Conservation (phyloP, 2,797 vertebrate species). For the Pangasius macronema region DNA sequence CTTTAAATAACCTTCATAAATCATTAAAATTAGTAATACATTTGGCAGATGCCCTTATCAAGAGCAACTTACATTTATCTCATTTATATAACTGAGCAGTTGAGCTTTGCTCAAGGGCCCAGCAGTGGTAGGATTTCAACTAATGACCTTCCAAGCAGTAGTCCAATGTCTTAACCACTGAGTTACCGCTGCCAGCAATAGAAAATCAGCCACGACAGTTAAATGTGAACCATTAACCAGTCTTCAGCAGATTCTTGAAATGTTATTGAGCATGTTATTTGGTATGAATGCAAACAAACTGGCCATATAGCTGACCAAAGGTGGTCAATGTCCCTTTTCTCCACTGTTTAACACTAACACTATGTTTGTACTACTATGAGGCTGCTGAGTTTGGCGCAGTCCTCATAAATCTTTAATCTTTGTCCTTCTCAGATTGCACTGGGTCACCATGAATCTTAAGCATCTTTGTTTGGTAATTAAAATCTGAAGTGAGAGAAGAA, state of each 20-base stretch:
- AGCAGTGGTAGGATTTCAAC: too few relatives aligned
- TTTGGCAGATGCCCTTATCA: too few relatives aligned
- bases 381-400: conserved; percentile 19
- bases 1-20: not conserved
- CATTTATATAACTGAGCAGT: too few relatives aligned
- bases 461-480: conserved; percentile 29
- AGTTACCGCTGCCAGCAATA: not conserved
- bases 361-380: not conserved
- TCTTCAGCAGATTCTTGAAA: not conserved
- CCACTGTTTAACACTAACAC: not conserved
- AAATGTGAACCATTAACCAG: not conserved
- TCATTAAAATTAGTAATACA: not conserved
- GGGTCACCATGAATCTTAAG: conserved; percentile 30
- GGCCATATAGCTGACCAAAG: not conserved
- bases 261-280: not conserved
- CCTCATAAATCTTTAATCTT: conserved; percentile 58
- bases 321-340: not conserved
- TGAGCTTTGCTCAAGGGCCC: too few relatives aligned
- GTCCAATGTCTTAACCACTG: too few relatives aligned
- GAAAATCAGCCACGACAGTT: not conserved
- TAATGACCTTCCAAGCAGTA: too few relatives aligned
- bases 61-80: too few relatives aligned
- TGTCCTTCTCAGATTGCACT: conserved; percentile 28
- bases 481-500: not conserved
- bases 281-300: not conserved